Evolutionary conservation across 2,113 vertebrate species (phyloP), one percentile per base, ranked within the genome.

Genomic region (Misgurnus mizolepis): DNA sequence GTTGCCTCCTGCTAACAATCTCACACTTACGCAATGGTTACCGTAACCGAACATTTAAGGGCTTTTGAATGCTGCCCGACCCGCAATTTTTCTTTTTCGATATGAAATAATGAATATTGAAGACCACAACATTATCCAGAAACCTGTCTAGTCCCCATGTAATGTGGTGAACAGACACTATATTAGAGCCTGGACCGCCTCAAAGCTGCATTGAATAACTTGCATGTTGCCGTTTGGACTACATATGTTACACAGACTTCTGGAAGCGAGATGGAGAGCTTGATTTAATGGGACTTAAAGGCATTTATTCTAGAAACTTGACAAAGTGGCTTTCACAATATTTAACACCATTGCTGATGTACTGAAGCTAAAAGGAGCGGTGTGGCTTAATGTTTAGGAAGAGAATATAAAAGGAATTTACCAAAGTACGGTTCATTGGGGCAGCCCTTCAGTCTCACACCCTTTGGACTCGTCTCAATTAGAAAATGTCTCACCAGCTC

Each of bases 401-500:
- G 27, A 34, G 27, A 34, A 34, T 34, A 34, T 34, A 34, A 34
- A 34, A 34, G 15, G 14, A 58, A 85, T 95, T 94, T 15, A 99
- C 98, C 97, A 67, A 99, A 99, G 91, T 98, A 96, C 0, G 98
- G 98, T 85, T 99, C 98, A 0, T 99, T 99, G 56, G 96, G 96
- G 78, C 98, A 99, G 5, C 98, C 98, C 92, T 99, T 99, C 91
- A 99, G 95, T 88, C 98, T 98, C 86, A 99, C 98, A 39, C 98
- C 98, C 85, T 96, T 95, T 0, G 97, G 93, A 85, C 96, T 97
- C 0, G 97, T 99, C 93, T 99, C 98, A 0, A 99, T 99, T 86
- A 99, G 93, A 90, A 99, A 99, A 90, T 99, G 98, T 66, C 98
- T 94, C 87, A 99, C 98, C 83, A 99, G 90, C 88, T 99, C 98